Base-by-base conservation (phyloP, 2,888 invertebrate genomes). In the Thymelicus sylvestris region DNA sequence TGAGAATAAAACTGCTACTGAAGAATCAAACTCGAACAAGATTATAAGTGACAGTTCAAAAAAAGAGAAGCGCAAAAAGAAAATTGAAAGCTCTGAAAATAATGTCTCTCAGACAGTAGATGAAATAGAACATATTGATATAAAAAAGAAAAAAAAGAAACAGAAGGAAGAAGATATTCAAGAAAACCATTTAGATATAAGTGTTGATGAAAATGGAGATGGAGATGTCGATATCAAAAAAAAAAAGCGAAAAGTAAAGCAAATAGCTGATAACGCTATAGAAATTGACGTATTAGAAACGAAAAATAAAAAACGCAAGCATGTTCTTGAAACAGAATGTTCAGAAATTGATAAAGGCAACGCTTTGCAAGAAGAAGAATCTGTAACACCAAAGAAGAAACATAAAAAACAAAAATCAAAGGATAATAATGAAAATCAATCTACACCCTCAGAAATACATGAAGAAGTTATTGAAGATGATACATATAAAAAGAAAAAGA, bases 371-470 rank as follows among this genome's bases (percentile, higher is more conserved):
- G 59, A 74, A 39, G 67, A 69, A 8, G 50, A 52, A 7, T 52
- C 5, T 5, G 39, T 0, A 63, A 70, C 59, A 76, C 76, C 38
- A 78, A 79, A 50, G 74, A 69, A 72, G 60, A 73, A 67, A 69
- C 38, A 47, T 52, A 44, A 47, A 39, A 77, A 78, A 63, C 66
- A 47, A 39, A 77, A 78, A 63, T 66, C 71, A 0, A 80, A 81
- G 41, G 52, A 57, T 13, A 44, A 48, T 31, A 41, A 39, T 19
- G 59, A 38, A 31, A 19, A 24, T 13, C n/a, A 68, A 48, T 7
- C 15, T 12, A 4, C 47, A 24, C 44, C 41, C 8, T 19, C 8
- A 24, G 59, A 62, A 31, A n/a, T 39, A 31, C 47, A 39, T 47
- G 55, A 65, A 15, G 44, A 64, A 39, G 31, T n/a, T 38, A 41